A percentile compares a stretch with the other conserved stretches of the same genome.
phyloP scores from a whole-genome alignment of 1,140 invertebrate species.

The Trypoxylus dichotomus region DNA sequence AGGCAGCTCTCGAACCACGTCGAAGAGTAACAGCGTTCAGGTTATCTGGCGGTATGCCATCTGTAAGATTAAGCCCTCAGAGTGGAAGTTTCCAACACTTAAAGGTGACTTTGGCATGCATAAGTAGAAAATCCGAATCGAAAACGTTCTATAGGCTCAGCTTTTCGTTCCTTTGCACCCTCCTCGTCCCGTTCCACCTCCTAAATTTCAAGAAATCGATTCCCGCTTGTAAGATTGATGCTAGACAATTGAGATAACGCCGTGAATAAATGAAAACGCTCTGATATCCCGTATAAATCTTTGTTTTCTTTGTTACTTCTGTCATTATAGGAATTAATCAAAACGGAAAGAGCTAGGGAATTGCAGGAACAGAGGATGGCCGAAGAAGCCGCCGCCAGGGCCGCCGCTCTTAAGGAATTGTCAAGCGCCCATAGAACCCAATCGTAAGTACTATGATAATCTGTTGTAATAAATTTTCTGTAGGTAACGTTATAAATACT shows the following conservation, averaged over 20 bases:
- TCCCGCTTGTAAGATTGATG: background rate
- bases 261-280: background rate
- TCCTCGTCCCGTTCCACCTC: too few species aligned
- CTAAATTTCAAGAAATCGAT: background rate
- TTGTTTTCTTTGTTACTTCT: background rate
- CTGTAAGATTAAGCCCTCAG: conserved; percentile 54
- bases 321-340: conserved; percentile 48
- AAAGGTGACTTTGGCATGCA: conserved; percentile 40
- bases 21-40: conserved; percentile 45
- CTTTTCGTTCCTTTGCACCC: too few species aligned
- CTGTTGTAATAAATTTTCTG: too few species aligned
- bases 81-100: conserved; percentile 66
- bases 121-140: background rate
- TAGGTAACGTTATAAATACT: background rate
- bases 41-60: conserved; percentile 42
- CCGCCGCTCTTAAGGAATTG: conserved; percentile 60
- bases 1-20: conserved; percentile 49
- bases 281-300: background rate
- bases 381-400: conserved; percentile 64
- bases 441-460: conserved; percentile 40
- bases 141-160: background rate
- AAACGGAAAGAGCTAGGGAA: conserved; percentile 65
- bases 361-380: conserved; percentile 63
- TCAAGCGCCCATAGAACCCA: conserved; percentile 47
- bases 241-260: background rate